Percentiles rank a stretch among this genome's conserved stretches.
These are phyloP conservation scores for Semaprochilodus insignis DNA, from an alignment of 2,797 vertebrate species.

Conservation along the genomic window DNA sequence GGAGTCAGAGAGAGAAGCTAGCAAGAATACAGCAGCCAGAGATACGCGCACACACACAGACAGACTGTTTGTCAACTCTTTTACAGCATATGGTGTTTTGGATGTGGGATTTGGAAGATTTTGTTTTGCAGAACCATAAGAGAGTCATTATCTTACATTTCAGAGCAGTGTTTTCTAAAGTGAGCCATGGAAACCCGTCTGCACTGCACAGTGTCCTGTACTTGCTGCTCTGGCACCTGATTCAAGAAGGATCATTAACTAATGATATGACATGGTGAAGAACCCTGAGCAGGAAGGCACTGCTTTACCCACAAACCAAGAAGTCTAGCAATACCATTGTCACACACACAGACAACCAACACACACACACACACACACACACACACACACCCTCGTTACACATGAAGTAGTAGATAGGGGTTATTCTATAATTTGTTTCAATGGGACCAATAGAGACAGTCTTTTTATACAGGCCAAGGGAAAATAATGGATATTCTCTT, in stretches of 20 bases:
- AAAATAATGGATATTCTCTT: slow-evolving; percentile 17
- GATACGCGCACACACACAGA: background rate
- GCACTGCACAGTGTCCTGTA: background rate
- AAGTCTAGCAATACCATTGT: no score
- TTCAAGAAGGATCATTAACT: background rate
- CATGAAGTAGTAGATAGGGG: slow-evolving; percentile 1
- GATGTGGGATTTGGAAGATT: slow-evolving; percentile 14
- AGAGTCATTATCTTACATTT: slow-evolving; percentile 20
- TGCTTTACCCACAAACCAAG: no score
- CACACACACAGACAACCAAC: no score
- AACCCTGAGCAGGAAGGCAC: no score
- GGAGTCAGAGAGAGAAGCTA: slow-evolving; percentile 21
- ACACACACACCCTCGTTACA: background rate
- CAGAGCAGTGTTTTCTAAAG: background rate
- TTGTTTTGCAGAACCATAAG: slow-evolving; percentile 19
- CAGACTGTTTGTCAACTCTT: background rate
- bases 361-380: background rate
- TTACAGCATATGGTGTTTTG: slow-evolving; percentile 25
- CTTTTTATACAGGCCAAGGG: slow-evolving; percentile 3
- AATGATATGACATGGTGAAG: background rate
- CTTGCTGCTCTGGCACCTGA: background rate
- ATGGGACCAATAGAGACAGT: slow-evolving; percentile 36
- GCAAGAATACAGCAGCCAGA: background rate
- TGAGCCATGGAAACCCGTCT: background rate
- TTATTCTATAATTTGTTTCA: slow-evolving; percentile 49